Percentiles rank a stretch among this genome's conserved stretches.
Conservation (phyloP, 2,113 vertebrate genomes). For the Irena cyanogastra region DNA sequence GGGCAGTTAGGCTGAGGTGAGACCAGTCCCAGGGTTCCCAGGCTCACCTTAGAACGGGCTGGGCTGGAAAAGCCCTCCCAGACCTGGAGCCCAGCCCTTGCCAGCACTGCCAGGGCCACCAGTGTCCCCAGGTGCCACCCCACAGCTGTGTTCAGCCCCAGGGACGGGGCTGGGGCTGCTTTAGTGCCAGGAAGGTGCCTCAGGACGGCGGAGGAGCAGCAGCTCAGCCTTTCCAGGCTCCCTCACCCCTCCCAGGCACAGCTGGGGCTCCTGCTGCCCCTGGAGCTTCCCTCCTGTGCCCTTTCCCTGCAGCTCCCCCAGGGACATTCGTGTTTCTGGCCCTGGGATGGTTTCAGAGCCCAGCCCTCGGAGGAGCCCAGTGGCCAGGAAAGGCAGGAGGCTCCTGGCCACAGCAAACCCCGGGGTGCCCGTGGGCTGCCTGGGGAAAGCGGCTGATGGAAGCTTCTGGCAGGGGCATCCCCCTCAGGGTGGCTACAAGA, state of each 20-base stretch:
- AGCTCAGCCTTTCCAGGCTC: neutral
- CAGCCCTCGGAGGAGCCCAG: neutral
- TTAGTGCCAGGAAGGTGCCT: too few species aligned
- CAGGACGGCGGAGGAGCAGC: neutral
- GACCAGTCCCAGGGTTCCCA: too few species aligned
- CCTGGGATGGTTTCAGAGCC: too few species aligned
- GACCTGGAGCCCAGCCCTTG: neutral
- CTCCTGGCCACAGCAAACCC: neutral
- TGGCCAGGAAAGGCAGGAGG: neutral
- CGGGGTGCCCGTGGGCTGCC: neutral
- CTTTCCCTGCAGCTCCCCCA: neutral
- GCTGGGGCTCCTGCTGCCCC: neutral
- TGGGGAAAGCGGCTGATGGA: neutral
- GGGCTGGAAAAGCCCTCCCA: neutral
- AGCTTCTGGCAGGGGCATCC: neutral
- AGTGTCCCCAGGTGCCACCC: neutral
- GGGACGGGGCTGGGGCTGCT: neutral
- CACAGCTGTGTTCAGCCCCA: neutral
- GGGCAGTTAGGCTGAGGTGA: neutral
- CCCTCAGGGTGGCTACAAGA: neutral
- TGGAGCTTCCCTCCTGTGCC: neutral
- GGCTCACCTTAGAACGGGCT: rapidly evolving
- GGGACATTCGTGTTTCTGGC: too few species aligned
- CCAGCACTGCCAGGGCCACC: neutral
- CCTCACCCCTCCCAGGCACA: too few species aligned